These are phyloP conservation scores for Turdus rufiventris DNA, from an alignment of 2,113 vertebrate genomes.

Conservation along the genomic window DNA sequence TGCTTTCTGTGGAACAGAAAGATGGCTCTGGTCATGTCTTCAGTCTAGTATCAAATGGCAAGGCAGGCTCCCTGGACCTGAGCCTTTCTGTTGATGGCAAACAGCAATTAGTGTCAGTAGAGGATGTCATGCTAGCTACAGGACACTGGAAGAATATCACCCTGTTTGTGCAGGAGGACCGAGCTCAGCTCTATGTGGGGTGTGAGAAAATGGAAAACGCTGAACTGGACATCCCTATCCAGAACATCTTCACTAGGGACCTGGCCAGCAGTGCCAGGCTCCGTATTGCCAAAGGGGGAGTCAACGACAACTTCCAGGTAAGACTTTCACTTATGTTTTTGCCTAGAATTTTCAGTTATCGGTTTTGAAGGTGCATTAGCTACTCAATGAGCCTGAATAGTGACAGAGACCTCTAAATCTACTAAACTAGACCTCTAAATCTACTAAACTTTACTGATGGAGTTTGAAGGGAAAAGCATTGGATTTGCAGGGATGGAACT, in stretches of 20 bases:
- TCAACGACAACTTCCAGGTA: slow-evolving; percentile 91
- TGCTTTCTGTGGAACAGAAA: slow-evolving; percentile 85
- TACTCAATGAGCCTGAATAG: not conserved
- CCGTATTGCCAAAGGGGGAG: slow-evolving; percentile 87
- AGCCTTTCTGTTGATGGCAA: slow-evolving; percentile 80
- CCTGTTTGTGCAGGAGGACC: slow-evolving; percentile 92
- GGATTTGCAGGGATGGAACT: not conserved
- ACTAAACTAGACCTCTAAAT: not conserved
- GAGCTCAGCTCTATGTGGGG: slow-evolving; percentile 89
- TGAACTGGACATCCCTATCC: slow-evolving; percentile 89
- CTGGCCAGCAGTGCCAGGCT: slow-evolving; percentile 81
- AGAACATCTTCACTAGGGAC: slow-evolving; percentile 84
- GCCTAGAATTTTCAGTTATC: not conserved
- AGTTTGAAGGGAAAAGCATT: not conserved
- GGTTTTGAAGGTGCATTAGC: not conserved
- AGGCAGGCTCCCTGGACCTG: slow-evolving; percentile 88
- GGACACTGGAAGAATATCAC: slow-evolving; percentile 96
- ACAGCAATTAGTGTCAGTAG: slow-evolving; percentile 87
- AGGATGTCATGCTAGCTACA: slow-evolving; percentile 84
- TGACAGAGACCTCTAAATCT: not conserved
- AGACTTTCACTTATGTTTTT: slow-evolving; percentile 4
- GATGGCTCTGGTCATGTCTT: slow-evolving; percentile 87
- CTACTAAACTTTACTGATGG: not conserved
- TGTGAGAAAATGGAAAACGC: slow-evolving; percentile 89
- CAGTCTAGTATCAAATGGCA: slow-evolving; percentile 92